These are phyloP conservation scores for Papilio xuthus DNA, from an alignment of 1,140 invertebrate genomes.

Conservation along the genomic window DNA sequence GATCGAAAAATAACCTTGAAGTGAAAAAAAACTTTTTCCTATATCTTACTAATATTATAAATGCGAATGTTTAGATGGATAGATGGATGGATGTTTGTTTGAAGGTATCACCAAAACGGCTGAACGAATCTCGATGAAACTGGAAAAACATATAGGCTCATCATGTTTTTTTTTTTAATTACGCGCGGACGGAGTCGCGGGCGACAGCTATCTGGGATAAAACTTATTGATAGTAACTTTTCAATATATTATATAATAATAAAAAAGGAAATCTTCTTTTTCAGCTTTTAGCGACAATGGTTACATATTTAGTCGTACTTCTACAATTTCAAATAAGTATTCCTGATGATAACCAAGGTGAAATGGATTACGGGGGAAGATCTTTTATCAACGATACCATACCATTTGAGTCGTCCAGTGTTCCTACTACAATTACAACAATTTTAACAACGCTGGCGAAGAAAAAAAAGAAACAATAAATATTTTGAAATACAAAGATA, in stretches of 20 bases:
- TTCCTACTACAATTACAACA: conserved; percentile 62
- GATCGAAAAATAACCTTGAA: not conserved
- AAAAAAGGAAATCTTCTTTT: conserved; percentile 39
- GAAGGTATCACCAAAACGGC: too few species aligned
- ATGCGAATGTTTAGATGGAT: too few species aligned
- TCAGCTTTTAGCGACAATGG: conserved; percentile 86
- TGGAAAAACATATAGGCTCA: too few species aligned
- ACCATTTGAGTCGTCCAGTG: conserved; percentile 49
- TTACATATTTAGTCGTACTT: conserved; percentile 86
- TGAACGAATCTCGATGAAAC: too few species aligned
- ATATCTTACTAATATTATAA: too few species aligned
- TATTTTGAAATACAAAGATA: not conserved
- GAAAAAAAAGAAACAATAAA: conserved; percentile 70
- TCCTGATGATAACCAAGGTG: conserved; percentile 77
- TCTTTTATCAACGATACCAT: conserved; percentile 47
- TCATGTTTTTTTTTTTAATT: too few species aligned
- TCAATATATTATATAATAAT: not conserved
- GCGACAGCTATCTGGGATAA: not conserved
- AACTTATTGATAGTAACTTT: conserved; percentile 13
- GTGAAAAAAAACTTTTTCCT: too few species aligned
- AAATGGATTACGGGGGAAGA: conserved; percentile 43
- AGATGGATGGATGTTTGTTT: too few species aligned
- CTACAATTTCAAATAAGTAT: conserved; percentile 88
- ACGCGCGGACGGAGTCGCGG: too few species aligned
- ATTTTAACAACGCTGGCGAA: conserved; percentile 66